Evolutionary conservation across 2,113 vertebrate genomes (phyloP), one percentile per base, ranked within the genome.

Genomic region (Tringa solitaria): DNA sequence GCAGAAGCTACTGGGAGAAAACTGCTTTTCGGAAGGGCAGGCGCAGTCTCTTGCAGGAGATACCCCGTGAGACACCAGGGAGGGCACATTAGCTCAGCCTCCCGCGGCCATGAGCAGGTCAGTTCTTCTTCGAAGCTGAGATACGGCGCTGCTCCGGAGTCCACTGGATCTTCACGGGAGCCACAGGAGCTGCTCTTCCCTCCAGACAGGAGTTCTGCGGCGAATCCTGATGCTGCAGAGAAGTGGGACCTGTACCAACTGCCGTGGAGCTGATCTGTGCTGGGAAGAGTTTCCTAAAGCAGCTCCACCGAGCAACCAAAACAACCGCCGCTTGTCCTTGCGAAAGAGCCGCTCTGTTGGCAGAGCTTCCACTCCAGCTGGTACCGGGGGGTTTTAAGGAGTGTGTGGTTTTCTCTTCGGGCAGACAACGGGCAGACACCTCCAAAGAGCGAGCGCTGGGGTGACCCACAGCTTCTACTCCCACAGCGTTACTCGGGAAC

Each of bases 331-430:
- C 22, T 93, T 76, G 24, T 82, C 27, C 16, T 48, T 69, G 57
- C 35, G 12, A 33, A 61, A 73, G 33, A 72, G 30, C 53, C 0
- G 20, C 74, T 83, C 56, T 15, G 3, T 48, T 53, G 45, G 13
- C 13, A 32, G 6, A 73, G 17, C 12, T 82, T 68, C 51, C 10
- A 16, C 27, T 88, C 65, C 68, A 73, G 48, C 51, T 80, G 51
- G 32, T n/a, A 54, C 39, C 41, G 6, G 8, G 14, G 12, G 33
- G 12, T 43, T 85, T 39, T 35, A 72, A 59, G 32, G 46, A 79
- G 20, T 15, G 13, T 2, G 4, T 0, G 0, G 3, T 12, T 46
- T 73, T 75, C 70, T 28, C n/a, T 53, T 61, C 75, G 0, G 20
- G 57, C 56, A 89, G 57, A 72, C 14, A 54, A n/a, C n/a, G n/a